A percentile compares a stretch with the other conserved stretches of the same genome.
Evolutionary conservation across 2,113 vertebrate genomes (phyloP).

Genomic region (Pipra filicauda): DNA sequence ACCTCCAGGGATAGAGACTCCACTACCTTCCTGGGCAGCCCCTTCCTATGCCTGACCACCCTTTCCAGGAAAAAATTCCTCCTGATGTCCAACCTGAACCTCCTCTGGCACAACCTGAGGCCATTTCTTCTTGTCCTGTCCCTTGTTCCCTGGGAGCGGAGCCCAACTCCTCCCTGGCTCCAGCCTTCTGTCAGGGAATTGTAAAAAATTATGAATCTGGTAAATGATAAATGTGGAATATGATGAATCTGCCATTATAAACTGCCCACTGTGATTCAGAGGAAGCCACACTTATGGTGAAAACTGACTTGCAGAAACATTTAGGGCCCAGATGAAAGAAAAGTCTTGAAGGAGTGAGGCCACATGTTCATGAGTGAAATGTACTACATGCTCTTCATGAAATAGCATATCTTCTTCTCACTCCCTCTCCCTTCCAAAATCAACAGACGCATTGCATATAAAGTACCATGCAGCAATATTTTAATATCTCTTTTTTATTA

Average conservation of each 20-base stretch:
- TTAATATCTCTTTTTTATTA: neutral
- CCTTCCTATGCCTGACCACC: neutral
- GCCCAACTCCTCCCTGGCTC: fast-evolving
- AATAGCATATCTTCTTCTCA: neutral
- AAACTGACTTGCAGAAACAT: neutral
- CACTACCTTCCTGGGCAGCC: neutral
- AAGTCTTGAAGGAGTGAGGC: neutral
- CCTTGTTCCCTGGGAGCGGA: neutral
- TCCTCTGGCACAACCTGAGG: too few relatives aligned
- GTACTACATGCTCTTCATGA: neutral
- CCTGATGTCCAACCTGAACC: neutral
- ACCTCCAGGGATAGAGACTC: neutral
- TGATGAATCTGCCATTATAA: neutral
- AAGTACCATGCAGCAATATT: neutral
- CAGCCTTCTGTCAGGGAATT: too few relatives aligned
- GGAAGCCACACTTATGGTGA: neutral
- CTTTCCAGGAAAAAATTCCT: neutral
- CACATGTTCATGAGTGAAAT: neutral
- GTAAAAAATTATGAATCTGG: fast-evolving
- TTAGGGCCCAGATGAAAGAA: neutral
- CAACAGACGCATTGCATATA: neutral
- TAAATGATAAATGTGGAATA: neutral
- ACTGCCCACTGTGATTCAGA: fast-evolving
- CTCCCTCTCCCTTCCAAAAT: neutral
- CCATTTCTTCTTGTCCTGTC: fast-evolving